Evolutionary conservation across 23 tunicate genomes (phyloP).

Genomic region (Styela clava): DNA sequence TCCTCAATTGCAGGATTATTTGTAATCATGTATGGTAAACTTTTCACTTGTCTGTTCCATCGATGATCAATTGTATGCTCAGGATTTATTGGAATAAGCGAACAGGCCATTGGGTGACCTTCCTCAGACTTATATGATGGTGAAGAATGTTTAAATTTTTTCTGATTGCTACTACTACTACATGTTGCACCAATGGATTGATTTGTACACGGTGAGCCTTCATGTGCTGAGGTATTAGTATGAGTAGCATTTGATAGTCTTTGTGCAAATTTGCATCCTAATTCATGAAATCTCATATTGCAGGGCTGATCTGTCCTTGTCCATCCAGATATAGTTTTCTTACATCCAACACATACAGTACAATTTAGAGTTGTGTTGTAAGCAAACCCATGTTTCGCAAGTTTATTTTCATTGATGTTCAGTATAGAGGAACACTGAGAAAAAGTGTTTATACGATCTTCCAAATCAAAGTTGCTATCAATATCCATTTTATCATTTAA

Average conservation of each 20-base stretch:
- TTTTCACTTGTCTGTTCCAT: background rate
- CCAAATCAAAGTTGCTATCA: background rate
- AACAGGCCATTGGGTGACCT: too few species aligned
- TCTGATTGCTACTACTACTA: background rate
- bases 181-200: background rate
- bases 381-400: background rate
- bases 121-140: too few species aligned
- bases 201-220: background rate
- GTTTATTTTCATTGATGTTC: background rate
- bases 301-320: background rate
- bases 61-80: too few species aligned
- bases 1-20: background rate
- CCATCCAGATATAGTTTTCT: background rate
- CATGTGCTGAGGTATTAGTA: background rate
- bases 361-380: background rate
- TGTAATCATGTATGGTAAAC: background rate
- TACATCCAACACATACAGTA: background rate
- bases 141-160: background rate
- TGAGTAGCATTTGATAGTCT: background rate
- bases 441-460: background rate
- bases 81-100: too few species aligned
- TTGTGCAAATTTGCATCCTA: background rate
- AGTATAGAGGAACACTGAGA: background rate
- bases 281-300: background rate
- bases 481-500: background rate